phyloP scores from a whole-genome alignment of 2,113 vertebrate genomes.

The Notarius lentiginosus region DNA sequence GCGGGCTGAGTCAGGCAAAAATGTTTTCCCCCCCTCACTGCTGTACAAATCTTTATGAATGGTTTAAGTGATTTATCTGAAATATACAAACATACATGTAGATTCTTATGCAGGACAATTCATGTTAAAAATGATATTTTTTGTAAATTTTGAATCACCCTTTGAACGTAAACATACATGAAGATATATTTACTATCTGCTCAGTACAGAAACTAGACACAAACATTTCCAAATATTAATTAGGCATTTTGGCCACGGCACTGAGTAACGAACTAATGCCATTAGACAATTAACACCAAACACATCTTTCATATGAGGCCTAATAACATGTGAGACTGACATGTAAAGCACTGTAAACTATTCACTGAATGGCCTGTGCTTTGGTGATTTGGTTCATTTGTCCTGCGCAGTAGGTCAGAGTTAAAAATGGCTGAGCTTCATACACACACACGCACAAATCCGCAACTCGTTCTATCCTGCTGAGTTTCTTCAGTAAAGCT shows the following conservation, averaged over 20 bases:
- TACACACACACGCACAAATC: slow-evolving; percentile 12
- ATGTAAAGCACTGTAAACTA: slow-evolving; percentile 4
- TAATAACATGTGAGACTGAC: slow-evolving; percentile 14
- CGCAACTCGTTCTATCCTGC: neutral
- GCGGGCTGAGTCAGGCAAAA: neutral
- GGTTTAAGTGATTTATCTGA: neutral
- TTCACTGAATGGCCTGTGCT: neutral
- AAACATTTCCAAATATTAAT: neutral
- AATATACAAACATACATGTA: neutral
- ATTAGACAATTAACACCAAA: slow-evolving; percentile 29
- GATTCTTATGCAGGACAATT: neutral
- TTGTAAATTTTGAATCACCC: neutral
- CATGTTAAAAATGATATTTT: neutral
- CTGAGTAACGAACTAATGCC: slow-evolving; percentile 16
- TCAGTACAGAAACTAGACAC: neutral
- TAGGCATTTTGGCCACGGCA: neutral
- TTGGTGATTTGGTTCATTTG: slow-evolving; percentile 13
- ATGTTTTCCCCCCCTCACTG: neutral
- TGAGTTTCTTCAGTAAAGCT: slow-evolving; percentile 22
- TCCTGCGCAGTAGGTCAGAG: slow-evolving; percentile 31
- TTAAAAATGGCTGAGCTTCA: slow-evolving; percentile 29
- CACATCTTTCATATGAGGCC: slow-evolving; percentile 24
- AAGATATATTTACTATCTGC: neutral
- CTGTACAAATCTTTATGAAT: neutral
- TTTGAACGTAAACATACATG: neutral